These are phyloP conservation scores for Todus mexicanus DNA, from an alignment of 2,797 vertebrate genomes.

Conservation along the genomic window DNA sequence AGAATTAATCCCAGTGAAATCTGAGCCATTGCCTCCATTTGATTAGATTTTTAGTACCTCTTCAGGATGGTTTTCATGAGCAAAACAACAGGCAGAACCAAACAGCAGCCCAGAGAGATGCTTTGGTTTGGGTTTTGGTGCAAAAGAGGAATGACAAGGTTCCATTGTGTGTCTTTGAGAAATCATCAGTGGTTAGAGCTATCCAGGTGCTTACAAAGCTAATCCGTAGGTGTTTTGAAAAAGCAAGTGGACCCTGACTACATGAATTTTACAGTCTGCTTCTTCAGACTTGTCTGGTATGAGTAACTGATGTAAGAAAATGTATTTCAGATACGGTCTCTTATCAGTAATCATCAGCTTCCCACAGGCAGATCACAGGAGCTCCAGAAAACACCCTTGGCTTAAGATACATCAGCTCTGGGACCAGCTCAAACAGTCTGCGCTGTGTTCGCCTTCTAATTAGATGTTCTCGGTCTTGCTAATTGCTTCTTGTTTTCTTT, in stretches of 20 bases:
- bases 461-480: neutral
- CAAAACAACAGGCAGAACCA: rapidly evolving
- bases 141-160: neutral
- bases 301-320: neutral
- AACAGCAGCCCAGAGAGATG: neutral
- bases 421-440: neutral
- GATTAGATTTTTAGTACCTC: neutral
- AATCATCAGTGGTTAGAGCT: neutral
- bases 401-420: neutral
- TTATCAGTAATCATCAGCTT: neutral
- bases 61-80: neutral
- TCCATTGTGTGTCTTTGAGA: neutral
- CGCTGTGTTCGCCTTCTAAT: neutral
- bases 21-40: neutral
- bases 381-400: neutral
- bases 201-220: neutral
- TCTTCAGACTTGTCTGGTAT: neutral
- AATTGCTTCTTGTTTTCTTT: neutral
- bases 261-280: neutral
- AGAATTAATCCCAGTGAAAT: neutral
- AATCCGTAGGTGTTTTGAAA: neutral
- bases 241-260: neutral
- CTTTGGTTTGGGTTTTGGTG: neutral
- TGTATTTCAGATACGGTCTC: neutral
- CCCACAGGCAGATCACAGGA: rapidly evolving